Percentiles rank a stretch among this genome's conserved stretches.
Evolutionary conservation across 2,888 invertebrate species (phyloP).

Genomic region (Dolichomitus sp.): DNA sequence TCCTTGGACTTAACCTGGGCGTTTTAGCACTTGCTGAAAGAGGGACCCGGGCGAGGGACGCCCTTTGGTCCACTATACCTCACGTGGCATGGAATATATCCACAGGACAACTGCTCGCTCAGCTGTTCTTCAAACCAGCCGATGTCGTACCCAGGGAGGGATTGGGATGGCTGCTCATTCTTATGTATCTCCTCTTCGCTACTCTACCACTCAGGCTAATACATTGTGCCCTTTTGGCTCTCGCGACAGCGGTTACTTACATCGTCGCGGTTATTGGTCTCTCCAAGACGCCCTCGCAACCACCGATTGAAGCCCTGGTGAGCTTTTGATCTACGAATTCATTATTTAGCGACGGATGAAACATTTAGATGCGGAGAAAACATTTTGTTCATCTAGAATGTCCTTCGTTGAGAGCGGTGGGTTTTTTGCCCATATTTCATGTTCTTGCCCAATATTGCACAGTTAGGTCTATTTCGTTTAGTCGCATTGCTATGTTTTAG

Average conservation of each 20-base stretch:
- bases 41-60: constrained; percentile 79
- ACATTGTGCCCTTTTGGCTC: constrained; percentile 89
- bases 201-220: constrained; percentile 91
- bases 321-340: too few relatives aligned
- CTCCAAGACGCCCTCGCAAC: constrained; percentile 86
- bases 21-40: constrained; percentile 82
- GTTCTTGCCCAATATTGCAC: neutral
- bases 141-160: constrained; percentile 89
- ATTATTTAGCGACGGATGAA: too few relatives aligned
- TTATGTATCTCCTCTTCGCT: constrained; percentile 92
- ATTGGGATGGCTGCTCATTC: constrained; percentile 91
- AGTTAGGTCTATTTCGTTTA: too few relatives aligned
- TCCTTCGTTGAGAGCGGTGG: too few relatives aligned
- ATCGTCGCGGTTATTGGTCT: constrained; percentile 88
- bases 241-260: constrained; percentile 89
- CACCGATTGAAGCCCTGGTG: constrained; percentile 83
- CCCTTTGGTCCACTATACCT: constrained; percentile 88
- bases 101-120: constrained; percentile 89
- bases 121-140: constrained; percentile 89
- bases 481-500: too few relatives aligned
- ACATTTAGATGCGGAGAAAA: too few relatives aligned
- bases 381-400: too few relatives aligned
- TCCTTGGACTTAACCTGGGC: constrained; percentile 82
- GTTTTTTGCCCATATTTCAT: neutral
- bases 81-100: constrained; percentile 90